These are phyloP conservation scores for Pseudomyrmex gracilis DNA, from an alignment of 1,140 invertebrate genomes.

Conservation along the genomic window DNA sequence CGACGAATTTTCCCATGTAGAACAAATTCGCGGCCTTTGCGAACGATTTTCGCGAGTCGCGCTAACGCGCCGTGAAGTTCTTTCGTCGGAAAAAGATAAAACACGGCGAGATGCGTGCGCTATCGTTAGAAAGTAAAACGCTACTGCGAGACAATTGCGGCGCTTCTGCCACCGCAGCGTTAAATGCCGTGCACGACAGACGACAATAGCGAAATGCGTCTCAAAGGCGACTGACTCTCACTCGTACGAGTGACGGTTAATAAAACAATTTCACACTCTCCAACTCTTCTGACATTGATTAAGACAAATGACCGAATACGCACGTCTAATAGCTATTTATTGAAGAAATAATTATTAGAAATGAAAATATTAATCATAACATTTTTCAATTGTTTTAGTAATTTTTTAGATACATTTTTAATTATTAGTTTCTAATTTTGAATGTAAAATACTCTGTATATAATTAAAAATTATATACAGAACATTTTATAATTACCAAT, in stretches of 20 bases:
- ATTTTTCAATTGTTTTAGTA: too few relatives aligned
- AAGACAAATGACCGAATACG: too few relatives aligned
- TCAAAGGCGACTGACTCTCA: conserved; percentile 33
- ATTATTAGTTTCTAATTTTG: too few relatives aligned
- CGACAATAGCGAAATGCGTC: conserved; percentile 57
- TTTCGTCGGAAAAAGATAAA: conserved; percentile 13
- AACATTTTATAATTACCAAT: too few relatives aligned
- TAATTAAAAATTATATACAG: too few relatives aligned
- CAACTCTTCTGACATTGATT: too few relatives aligned
- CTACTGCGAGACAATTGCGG: not conserved
- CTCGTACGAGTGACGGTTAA: not conserved
- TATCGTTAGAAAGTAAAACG: conserved; percentile 67
- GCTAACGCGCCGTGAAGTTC: conserved; percentile 41
- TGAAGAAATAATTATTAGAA: too few relatives aligned
- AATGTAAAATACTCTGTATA: too few relatives aligned
- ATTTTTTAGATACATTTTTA: too few relatives aligned
- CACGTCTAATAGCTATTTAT: too few relatives aligned
- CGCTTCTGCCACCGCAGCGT: conserved; percentile 18
- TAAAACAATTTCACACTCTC: too few relatives aligned
- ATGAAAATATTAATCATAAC: too few relatives aligned
- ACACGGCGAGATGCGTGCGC: not conserved
- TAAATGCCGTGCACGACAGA: conserved; percentile 21
- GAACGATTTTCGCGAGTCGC: conserved; percentile 14
- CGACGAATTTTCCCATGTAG: conserved; percentile 36
- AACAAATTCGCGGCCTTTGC: conserved; percentile 38